Percentiles rank a stretch among this genome's conserved stretches.
These are phyloP conservation scores for Ibycter americanus DNA, from an alignment of 2,797 vertebrate genomes.

Conservation along the genomic window DNA sequence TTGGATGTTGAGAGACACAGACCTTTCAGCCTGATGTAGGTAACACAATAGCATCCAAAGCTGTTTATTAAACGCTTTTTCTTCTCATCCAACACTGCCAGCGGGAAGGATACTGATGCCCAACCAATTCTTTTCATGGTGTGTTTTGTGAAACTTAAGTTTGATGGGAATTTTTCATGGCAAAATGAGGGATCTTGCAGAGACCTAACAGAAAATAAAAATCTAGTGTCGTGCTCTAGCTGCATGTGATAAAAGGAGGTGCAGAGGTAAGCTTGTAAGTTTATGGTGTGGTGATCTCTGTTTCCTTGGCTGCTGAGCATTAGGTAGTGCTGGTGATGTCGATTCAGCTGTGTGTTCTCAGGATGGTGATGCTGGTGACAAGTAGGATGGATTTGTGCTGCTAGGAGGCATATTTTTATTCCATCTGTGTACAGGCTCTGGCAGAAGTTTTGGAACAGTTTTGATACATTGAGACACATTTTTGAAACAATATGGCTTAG, in stretches of 20 bases:
- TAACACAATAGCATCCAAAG: background rate
- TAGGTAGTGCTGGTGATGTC: accelerated
- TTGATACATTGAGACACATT: background rate
- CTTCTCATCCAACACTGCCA: accelerated
- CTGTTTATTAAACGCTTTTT: background rate
- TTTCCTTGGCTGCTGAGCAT: background rate
- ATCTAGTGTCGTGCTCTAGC: accelerated
- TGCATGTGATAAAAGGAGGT: background rate
- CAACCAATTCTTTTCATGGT: background rate
- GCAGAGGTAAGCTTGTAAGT: background rate
- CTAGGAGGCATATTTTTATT: background rate
- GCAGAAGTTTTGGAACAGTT: constrained; percentile 17
- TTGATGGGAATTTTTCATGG: background rate
- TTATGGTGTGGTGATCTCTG: accelerated
- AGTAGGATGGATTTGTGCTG: background rate
- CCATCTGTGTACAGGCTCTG: background rate
- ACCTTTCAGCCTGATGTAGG: background rate
- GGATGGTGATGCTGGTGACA: background rate
- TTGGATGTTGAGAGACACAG: background rate
- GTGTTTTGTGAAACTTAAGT: background rate
- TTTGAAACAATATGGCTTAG: background rate
- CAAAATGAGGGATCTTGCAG: background rate
- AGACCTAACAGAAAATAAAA: background rate
- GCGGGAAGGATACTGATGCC: background rate
- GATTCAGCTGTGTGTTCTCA: accelerated